Conservation (phyloP, 2,113 vertebrate species). For the Otus sunia region DNA sequence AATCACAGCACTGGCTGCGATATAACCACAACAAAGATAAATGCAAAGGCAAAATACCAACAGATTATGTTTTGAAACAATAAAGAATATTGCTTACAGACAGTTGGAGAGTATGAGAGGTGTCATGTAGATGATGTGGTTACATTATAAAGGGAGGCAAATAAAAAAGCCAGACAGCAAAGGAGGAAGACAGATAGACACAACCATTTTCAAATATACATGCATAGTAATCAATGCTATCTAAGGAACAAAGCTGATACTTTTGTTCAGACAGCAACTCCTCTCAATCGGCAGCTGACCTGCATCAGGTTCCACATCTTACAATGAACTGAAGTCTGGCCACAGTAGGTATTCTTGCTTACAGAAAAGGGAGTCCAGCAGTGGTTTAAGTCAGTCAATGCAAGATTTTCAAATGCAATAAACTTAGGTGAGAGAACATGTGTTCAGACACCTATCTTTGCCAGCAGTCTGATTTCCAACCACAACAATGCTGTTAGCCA, state of each 20-base stretch:
- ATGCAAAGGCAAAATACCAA: background rate
- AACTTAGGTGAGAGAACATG: background rate
- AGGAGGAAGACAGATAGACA: background rate
- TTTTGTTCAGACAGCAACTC: background rate
- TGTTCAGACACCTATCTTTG: background rate
- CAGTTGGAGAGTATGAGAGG: background rate
- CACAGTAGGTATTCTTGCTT: background rate
- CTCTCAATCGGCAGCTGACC: background rate
- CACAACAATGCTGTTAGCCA: background rate
- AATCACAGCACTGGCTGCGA: background rate
- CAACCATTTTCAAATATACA: background rate
- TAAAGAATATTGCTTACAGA: background rate
- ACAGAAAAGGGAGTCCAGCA: background rate
- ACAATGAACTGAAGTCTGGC: background rate
- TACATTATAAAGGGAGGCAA: background rate
- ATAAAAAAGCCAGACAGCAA: background rate
- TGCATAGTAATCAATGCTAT: background rate
- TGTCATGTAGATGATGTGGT: background rate
- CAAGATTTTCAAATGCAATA: background rate
- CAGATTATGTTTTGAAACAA: background rate
- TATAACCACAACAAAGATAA: constrained; percentile 32
- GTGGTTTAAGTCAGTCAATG: background rate
- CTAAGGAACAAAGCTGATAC: background rate
- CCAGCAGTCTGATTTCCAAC: background rate
- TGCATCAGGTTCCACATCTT: background rate